Conservation (phyloP, 1,140 invertebrate genomes). For the Lepidurus arcticus region DNA sequence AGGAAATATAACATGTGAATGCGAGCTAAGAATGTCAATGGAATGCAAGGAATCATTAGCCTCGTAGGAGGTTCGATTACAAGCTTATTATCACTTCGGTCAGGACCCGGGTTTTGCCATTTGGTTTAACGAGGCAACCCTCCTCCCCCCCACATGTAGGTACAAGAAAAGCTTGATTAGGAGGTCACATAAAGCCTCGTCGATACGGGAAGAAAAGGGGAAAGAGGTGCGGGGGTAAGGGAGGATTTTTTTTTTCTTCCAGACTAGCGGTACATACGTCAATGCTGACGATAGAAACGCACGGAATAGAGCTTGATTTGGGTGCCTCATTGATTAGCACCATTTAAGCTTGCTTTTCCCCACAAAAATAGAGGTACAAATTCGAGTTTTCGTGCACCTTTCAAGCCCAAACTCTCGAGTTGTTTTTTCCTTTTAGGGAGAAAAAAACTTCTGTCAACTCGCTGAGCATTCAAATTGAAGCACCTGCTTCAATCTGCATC, state of each 20-base stretch:
- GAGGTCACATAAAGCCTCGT: background rate
- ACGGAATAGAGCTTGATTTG: background rate
- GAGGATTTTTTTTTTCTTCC: background rate
- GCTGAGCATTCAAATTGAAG: background rate
- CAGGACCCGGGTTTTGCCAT: background rate
- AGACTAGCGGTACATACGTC: background rate
- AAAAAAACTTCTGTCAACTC: background rate
- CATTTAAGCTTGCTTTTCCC: background rate
- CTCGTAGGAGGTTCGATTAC: background rate
- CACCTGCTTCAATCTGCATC: background rate
- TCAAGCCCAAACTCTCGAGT: background rate
- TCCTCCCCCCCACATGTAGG: background rate
- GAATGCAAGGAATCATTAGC: background rate
- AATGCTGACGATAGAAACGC: constrained; percentile 9
- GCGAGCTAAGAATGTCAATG: background rate
- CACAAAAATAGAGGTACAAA: background rate
- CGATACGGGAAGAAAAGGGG: background rate
- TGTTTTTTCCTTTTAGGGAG: background rate
- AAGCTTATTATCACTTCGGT: background rate
- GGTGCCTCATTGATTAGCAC: background rate
- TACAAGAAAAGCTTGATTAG: background rate
- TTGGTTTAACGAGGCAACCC: background rate
- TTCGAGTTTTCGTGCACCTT: background rate
- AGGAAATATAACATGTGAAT: background rate
- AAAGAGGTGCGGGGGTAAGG: background rate